Base-by-base conservation (phyloP, 2,888 invertebrate species). In the Azorinus chamasolen region DNA sequence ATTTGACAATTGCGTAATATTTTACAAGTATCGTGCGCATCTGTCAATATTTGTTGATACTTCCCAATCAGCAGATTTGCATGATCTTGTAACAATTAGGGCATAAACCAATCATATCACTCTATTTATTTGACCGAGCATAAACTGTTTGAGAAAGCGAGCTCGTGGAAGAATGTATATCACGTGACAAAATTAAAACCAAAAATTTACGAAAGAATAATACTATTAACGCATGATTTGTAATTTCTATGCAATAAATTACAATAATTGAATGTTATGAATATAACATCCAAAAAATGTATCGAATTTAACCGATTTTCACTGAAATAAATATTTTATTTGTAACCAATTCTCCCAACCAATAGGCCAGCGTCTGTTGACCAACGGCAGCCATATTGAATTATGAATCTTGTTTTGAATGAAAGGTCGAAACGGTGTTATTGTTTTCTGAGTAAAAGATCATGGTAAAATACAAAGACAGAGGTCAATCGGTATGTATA, bases 51-150 rank as follows among this genome's bases (percentile, higher is more conserved):
- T 32, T 32, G 32, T 32, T 32, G 32, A 32, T 32, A 32, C 32
- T 32, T 32, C 32, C 32, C 32, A 32, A 32, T 32, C 32, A 32
- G 32, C 32, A 32, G 32, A 6, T 32, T 32, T 32, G 32, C 32
- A 32, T 32, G 32, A 83, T 79, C 82, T 66, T 83, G 77, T 83
- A 88, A 85, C 84, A 81, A 86, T 86, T 87, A 85, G 78, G 80
- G 77, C 68, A 78, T 79, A 78, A 85, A 80, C 89, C 89, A 89
- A 89, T 89, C 88, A 88, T 32, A 87, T 77, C 66, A 58, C 72
- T 66, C 72, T 68, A 80, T 82, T 79, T 70, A 83, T 83, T 73
- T 78, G 84, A 84, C 83, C 77, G 81, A 79, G 83, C 83, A 85
- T 85, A 86, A 87, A 88, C 86, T 85, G 85, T 87, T 86, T 79